Conservation (phyloP, 2,888 invertebrate genomes). For the Philhelius pedissequus region DNA sequence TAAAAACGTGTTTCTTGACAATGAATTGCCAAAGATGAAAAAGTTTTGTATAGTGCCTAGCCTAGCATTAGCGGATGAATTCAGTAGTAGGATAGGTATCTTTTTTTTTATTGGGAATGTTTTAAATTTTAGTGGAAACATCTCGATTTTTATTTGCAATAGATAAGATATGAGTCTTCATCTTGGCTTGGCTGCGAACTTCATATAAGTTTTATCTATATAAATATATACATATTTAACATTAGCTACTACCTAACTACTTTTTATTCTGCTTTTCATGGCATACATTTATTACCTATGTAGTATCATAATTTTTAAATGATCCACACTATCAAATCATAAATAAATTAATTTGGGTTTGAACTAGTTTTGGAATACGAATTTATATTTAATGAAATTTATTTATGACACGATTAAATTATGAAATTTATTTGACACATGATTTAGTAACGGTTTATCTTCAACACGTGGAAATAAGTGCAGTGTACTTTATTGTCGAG, state of each 20-base stretch:
- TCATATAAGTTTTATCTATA: background rate
- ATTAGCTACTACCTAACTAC: background rate
- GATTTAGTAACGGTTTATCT: too few relatives aligned
- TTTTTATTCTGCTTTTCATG: background rate
- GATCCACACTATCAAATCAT: background rate
- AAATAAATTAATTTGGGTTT: background rate
- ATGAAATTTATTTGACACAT: too few relatives aligned
- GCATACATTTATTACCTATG: background rate
- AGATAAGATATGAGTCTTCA: background rate
- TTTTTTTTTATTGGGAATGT: background rate
- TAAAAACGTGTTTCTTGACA: conserved; percentile 59
- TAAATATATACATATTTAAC: background rate
- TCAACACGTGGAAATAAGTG: too few relatives aligned
- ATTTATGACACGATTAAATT: too few relatives aligned
- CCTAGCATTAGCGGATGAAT: too few relatives aligned
- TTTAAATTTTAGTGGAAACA: background rate
- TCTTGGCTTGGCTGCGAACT: background rate
- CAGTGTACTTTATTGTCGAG: too few relatives aligned
- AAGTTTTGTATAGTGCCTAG: background rate
- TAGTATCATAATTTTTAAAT: background rate
- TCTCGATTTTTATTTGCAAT: background rate
- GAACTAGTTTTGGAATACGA: background rate
- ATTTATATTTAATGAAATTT: too few relatives aligned
- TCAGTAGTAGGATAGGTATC: background rate
- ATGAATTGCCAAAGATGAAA: conserved; percentile 46